Percentiles rank a stretch among this genome's conserved stretches.
Conservation (phyloP, 1,140 invertebrate species). For the Listronotus bonariensis region DNA sequence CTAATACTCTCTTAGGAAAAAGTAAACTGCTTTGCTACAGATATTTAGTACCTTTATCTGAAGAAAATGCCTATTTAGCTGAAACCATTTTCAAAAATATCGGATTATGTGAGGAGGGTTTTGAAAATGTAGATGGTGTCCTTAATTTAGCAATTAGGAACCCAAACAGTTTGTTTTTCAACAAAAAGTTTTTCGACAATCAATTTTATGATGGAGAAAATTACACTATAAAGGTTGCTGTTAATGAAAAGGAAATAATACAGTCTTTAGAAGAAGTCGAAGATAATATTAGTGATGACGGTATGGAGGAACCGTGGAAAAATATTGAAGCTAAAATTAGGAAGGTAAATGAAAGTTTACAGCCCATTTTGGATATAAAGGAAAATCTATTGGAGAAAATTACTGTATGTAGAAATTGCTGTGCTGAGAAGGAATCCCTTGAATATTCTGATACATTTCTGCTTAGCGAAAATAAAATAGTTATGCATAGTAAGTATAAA, state of each 20-base stretch:
- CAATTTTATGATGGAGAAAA: constrained; percentile 35
- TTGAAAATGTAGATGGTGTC: constrained; percentile 29
- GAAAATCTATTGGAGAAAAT: constrained; percentile 9
- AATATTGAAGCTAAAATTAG: constrained; percentile 15
- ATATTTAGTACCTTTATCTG: constrained; percentile 39
- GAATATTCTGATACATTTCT: too few relatives aligned
- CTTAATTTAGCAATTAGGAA: constrained; percentile 44
- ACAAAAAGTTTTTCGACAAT: constrained; percentile 40
- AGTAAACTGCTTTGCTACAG: constrained; percentile 41
- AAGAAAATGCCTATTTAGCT: constrained; percentile 22
- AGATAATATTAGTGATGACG: neutral
- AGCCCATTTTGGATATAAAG: constrained; percentile 3
- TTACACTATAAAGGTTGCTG: constrained; percentile 41
- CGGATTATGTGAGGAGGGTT: constrained; percentile 22
- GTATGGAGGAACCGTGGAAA: neutral
- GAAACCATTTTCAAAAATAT: constrained; percentile 34
- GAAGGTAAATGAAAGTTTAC: constrained; percentile 16
- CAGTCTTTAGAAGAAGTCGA: neutral
- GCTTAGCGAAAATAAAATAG: too few relatives aligned
- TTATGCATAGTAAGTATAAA: too few relatives aligned
- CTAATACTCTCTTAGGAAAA: constrained; percentile 31
- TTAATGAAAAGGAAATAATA: neutral
- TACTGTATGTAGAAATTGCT: constrained; percentile 28
- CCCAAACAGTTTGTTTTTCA: constrained; percentile 46
- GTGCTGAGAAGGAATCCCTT: neutral